A percentile compares a stretch with the other conserved stretches of the same genome.
These are phyloP conservation scores for Melierax canorus DNA, from an alignment of 2,113 vertebrate genomes.

Conservation along the genomic window DNA sequence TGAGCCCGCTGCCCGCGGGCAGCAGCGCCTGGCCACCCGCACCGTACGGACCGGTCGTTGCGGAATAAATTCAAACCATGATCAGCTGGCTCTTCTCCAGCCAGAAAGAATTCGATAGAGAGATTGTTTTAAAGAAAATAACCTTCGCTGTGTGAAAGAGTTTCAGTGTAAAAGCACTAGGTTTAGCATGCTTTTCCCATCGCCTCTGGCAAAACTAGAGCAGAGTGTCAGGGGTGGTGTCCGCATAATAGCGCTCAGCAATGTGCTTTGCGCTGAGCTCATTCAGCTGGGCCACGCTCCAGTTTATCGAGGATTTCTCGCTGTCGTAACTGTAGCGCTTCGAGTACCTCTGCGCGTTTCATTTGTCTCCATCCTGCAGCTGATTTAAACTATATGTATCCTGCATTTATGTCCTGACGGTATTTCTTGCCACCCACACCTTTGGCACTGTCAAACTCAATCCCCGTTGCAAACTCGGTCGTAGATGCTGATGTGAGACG, in stretches of 20 bases:
- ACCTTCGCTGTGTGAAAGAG: no score
- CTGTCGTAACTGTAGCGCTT: neutral
- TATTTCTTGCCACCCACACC: neutral
- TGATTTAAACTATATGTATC: accelerated
- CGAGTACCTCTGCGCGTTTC: accelerated
- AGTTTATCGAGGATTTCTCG: neutral
- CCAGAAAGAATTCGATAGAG: accelerated
- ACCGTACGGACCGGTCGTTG: accelerated
- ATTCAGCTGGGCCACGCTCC: neutral
- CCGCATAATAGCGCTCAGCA: accelerated
- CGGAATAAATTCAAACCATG: accelerated
- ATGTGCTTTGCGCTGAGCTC: neutral
- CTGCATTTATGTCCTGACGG: neutral
- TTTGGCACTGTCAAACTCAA: neutral
- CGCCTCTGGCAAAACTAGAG: neutral
- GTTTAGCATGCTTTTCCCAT: neutral
- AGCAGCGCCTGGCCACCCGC: accelerated
- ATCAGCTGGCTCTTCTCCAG: neutral
- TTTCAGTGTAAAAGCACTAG: neutral
- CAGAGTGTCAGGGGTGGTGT: neutral
- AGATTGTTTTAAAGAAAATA: neutral
- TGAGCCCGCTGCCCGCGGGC: no score
- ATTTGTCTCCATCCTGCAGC: neutral
- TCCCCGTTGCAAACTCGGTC: accelerated
- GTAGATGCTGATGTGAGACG: neutral